Percentiles rank a stretch among this genome's conserved stretches.
phyloP scores from a whole-genome alignment of 64 coral and sea anemone genomes.

The Anthopleura sola region DNA sequence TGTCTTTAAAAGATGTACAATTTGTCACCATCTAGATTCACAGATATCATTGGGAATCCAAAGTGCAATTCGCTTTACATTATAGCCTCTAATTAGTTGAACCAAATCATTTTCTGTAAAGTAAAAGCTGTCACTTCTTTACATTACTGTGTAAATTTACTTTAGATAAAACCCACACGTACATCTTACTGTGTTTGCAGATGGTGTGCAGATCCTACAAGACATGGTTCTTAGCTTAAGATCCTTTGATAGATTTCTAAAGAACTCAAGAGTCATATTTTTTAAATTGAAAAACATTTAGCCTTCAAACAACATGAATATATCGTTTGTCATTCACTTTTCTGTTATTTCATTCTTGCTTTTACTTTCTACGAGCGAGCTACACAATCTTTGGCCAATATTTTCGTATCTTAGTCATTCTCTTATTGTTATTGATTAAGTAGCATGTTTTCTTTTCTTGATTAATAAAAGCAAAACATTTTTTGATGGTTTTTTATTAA shows the following conservation, averaged over 20 bases:
- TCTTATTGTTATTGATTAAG: neutral
- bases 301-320: neutral
- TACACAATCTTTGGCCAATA: neutral
- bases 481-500: too few species aligned
- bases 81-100: neutral
- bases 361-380: too few species aligned
- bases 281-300: neutral
- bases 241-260: neutral
- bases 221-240: neutral
- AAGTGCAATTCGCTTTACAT: slow-evolving; percentile 3
- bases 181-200: neutral
- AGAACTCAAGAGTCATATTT: neutral
- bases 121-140: neutral
- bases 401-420: neutral
- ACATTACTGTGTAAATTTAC: slow-evolving; percentile 16
- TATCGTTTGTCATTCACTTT: neutral
- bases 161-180: slow-evolving; percentile 1
- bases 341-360: too few species aligned
- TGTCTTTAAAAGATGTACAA: neutral
- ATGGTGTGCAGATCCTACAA: neutral
- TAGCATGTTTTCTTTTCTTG: neutral
- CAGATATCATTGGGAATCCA: neutral
- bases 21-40: slow-evolving; percentile 7
- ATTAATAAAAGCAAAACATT: neutral
- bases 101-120: neutral